Percentiles rank a stretch among this genome's conserved stretches.
These are phyloP conservation scores for Psilopsiagon aurifrons DNA, from an alignment of 2,113 vertebrate species.

Conservation along the genomic window DNA sequence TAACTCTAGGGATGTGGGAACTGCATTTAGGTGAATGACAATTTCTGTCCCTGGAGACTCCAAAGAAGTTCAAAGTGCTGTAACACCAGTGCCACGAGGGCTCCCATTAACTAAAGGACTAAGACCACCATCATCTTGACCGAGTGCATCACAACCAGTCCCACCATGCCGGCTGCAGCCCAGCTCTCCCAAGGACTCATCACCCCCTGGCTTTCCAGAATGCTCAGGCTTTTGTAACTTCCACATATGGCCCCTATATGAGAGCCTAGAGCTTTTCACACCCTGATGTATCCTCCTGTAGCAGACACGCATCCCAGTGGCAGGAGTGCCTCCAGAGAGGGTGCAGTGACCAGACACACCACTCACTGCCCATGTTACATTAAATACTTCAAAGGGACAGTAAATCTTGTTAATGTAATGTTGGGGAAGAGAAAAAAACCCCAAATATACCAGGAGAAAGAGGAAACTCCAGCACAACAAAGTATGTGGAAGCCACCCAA, in stretches of 20 bases:
- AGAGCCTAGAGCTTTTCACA: neutral
- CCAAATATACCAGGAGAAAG: neutral
- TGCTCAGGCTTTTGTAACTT: neutral
- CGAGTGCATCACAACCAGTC: rapidly evolving
- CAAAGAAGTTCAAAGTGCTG: neutral
- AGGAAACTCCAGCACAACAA: neutral
- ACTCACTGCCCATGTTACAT: neutral
- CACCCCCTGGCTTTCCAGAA: neutral
- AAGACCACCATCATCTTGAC: neutral
- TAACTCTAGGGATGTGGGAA: neutral
- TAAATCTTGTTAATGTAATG: neutral
- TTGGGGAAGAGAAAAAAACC: neutral
- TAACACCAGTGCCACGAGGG: neutral
- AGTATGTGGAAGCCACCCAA: neutral
- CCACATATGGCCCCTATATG: rapidly evolving
- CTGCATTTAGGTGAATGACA: neutral
- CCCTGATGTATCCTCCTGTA: neutral
- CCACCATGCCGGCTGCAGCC: rapidly evolving
- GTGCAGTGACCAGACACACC: neutral
- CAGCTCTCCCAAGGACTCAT: neutral
- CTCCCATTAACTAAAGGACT: neutral
- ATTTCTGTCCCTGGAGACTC: neutral
- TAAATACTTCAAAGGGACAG: neutral
- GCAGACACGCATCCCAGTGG: rapidly evolving
- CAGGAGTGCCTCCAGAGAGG: rapidly evolving